Evolutionary conservation across 2,797 vertebrate genomes (phyloP).

Genomic region (Sebastes cheni): DNA sequence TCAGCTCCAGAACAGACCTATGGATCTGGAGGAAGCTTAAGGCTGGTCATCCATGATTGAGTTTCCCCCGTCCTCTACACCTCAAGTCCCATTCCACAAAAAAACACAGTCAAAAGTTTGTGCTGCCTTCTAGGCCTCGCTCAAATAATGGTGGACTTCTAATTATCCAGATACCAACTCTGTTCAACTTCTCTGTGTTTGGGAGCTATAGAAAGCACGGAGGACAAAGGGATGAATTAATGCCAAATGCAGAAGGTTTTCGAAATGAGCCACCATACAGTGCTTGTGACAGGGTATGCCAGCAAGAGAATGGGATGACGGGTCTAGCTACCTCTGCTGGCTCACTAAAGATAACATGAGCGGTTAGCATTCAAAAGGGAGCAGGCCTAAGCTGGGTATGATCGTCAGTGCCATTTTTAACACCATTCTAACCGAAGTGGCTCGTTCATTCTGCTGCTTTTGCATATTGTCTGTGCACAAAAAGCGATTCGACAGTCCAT

Average conservation of each 20-base stretch:
- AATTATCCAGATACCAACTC: conserved; percentile 21
- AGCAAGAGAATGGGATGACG: neutral
- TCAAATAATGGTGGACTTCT: conserved; percentile 16
- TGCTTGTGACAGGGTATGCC: neutral
- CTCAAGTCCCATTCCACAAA: conserved; percentile 24
- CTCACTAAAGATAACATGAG: conserved; percentile 30
- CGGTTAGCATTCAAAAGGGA: conserved; percentile 15
- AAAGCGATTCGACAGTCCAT: neutral
- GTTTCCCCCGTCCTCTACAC: conserved; percentile 30
- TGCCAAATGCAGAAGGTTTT: conserved; percentile 8
- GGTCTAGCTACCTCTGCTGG: conserved; percentile 11
- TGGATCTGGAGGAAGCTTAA: conserved; percentile 50
- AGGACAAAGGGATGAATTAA: conserved; percentile 30
- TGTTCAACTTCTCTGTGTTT: conserved; percentile 2
- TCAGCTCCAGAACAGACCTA: conserved; percentile 44
- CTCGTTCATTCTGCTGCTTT: neutral
- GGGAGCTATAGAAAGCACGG: neutral
- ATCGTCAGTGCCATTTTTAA: neutral
- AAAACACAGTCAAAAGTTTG: neutral
- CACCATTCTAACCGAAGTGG: neutral
- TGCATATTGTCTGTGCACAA: conserved; percentile 1
- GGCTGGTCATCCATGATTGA: conserved; percentile 45
- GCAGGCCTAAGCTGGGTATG: neutral
- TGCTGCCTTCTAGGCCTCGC: neutral
- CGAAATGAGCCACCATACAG: neutral